Base-by-base conservation (phyloP, 1,140 invertebrate species). In the Drosophila pectinifera region DNA sequence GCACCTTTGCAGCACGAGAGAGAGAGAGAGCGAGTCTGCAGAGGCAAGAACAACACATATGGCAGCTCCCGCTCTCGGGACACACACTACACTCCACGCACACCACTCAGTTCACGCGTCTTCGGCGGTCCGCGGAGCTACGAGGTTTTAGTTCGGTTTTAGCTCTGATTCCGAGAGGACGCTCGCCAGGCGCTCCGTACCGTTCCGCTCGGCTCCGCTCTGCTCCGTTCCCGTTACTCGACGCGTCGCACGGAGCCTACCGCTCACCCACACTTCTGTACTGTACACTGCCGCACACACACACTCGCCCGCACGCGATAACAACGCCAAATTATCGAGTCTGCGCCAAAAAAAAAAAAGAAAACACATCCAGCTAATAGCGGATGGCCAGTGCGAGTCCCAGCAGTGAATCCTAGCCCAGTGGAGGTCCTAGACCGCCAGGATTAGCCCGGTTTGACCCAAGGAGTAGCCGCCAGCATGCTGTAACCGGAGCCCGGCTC, bases 121-220 rank as follows among this genome's bases (percentile, higher is more conserved):
- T 5, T 41, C 55, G 69, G 46, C 42, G 49, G 49, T 51, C 41
- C 56, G 61, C 13, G 38, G 38, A 26, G 73, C 70, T 63, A 42
- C 59, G 54, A 86, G 65, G 74, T 83, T 88, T 86, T 88, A 88
- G 83, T 88, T 88, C 83, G 84, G 79, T 88, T 88, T 88, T 88
- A 88, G 83, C 83, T 89, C 83, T 88, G 84, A 83, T 89, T 83
- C 84, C 78, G 83, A 77, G 84, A 75, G 84, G 83, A 88, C 84
- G 83, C 68, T 80, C 34, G 46, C 55, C 58, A 59, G 73, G 48
- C 42, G 46, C 42, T 75, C 65, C 46, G 64, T 62, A 43, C 22
- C 49, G 55, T 64, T 42, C 38, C 38, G 53, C 28, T 41, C 55
- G 55, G 24, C 39, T 53, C 45, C 45, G 49, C 13, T 10, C 13